phyloP scores from a whole-genome alignment of 2,888 invertebrate genomes.

The Agelastica alni region DNA sequence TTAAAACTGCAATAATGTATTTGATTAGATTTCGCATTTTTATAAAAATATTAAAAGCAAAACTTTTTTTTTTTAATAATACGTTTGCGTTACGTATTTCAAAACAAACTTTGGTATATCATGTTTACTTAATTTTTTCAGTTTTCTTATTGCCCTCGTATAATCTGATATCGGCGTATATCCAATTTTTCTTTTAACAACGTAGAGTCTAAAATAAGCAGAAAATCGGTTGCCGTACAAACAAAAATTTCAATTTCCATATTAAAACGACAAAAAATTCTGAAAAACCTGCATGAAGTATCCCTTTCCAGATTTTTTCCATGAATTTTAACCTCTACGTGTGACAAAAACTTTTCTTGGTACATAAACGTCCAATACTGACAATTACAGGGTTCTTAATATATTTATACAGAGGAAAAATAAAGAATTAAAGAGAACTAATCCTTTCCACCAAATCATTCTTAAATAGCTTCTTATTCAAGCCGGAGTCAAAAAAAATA shows the following conservation, averaged over 20 bases:
- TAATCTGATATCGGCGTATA: neutral
- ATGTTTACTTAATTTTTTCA: neutral
- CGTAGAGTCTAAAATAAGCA: conserved; percentile 22
- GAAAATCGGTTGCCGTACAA: conserved; percentile 30
- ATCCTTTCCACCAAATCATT: no score
- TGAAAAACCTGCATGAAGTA: conserved; percentile 8
- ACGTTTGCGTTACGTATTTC: neutral
- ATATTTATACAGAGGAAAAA: no score
- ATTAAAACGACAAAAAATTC: conserved; percentile 29
- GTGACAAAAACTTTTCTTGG: conserved; percentile 28
- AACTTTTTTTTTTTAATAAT: neutral
- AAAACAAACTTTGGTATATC: neutral
- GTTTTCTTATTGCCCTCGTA: neutral
- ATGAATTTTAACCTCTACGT: conserved; percentile 29
- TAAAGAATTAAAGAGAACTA: no score
- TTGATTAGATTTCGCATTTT: no score
- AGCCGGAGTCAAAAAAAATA: no score
- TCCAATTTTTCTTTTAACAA: neutral
- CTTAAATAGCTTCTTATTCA: no score
- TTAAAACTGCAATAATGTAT: no score
- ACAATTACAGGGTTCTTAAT: no score
- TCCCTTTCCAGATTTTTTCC: conserved; percentile 3
- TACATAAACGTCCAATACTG: no score
- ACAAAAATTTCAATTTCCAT: conserved; percentile 37
- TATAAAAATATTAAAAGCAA: no score